Percentiles rank a stretch among this genome's conserved stretches.
These are phyloP conservation scores for Drosophila guanche DNA, from an alignment of 1,140 invertebrate species.

Conservation along the genomic window DNA sequence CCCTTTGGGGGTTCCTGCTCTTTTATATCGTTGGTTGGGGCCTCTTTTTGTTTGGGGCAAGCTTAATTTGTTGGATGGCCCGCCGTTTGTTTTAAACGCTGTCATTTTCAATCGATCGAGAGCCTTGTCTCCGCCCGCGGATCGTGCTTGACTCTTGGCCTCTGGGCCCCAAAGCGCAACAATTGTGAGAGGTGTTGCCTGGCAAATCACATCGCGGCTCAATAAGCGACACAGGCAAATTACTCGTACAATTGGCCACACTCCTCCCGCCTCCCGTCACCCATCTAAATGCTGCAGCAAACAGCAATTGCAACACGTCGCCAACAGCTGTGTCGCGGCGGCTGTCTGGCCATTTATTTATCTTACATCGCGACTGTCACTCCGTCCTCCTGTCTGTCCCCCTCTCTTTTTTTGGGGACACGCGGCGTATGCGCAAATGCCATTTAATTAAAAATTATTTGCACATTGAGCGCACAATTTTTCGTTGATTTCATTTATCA, in stretches of 20 bases:
- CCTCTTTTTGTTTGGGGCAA: slow-evolving; percentile 33
- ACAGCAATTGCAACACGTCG: slow-evolving; percentile 71
- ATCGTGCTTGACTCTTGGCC: slow-evolving; percentile 76
- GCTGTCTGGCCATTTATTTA: slow-evolving; percentile 57
- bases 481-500: slow-evolving; percentile 58
- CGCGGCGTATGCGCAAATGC: slow-evolving; percentile 78
- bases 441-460: slow-evolving; percentile 80
- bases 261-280: slow-evolving; percentile 1
- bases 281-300: slow-evolving; percentile 12
- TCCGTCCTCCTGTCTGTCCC: slow-evolving; percentile 5
- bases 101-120: slow-evolving; percentile 47
- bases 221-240: slow-evolving; percentile 66
- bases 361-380: slow-evolving; percentile 46
- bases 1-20: no score
- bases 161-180: slow-evolving; percentile 48
- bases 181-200: slow-evolving; percentile 75
- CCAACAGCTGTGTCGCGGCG: slow-evolving; percentile 76
- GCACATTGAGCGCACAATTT: slow-evolving; percentile 61
- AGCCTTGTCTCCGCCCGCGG: slow-evolving; percentile 12
- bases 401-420: slow-evolving; percentile 23
- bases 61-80: slow-evolving; percentile 70
- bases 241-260: slow-evolving; percentile 41
- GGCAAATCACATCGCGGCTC: slow-evolving; percentile 71
- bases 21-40: slow-evolving; percentile 15
- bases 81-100: slow-evolving; percentile 73